Base-by-base conservation (phyloP, 2,113 vertebrate species). In the Bostrychus sinensis region DNA sequence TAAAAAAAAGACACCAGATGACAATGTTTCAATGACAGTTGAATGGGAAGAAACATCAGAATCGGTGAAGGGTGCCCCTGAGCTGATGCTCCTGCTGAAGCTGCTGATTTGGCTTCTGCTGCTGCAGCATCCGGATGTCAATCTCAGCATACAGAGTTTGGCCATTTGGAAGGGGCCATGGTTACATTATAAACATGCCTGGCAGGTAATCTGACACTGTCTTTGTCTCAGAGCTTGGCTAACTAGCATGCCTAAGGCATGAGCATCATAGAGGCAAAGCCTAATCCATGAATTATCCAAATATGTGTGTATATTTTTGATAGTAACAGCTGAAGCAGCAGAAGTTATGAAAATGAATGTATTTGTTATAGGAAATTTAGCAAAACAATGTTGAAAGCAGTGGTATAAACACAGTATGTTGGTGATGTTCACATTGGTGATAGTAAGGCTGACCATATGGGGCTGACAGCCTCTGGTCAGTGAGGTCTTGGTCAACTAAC, bases 121-220 rank as follows among this genome's bases (percentile, higher is more conserved):
- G 25, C 39, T 17, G 46, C 75, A 70, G 60, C 65, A 56, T 39
- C 43, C 36, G 39, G 1, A 37, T 57, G 60, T 61, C 75, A 71
- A 32, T 61, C 55, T 56, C 45, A 34, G 2, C 6, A 16, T 10
- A 73, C 19, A 22, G n/a, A n/a, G 45, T 56, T 20, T 7, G 14
- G 2, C 38, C 3, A 3, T 30, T 20, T 0, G 4, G 45, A 19
- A 5, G 13, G 20, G 46, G 3, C 8, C 30, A 23, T n/a, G 41
- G 20, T 56, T n/a, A 62, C 12, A 12, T 37, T 37, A 8, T 22
- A 42, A 51, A 51, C 25, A 60, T 17, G 30, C 19, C 30, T 11
- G 42, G 37, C 30, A 6, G 17, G 45, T 26, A 16, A 51, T 30
- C 17, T 50, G 64, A 22, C 34, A n/a, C 43, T 5, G 23, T 12